Evolutionary conservation across 2,888 invertebrate genomes (phyloP), one percentile per base, ranked within the genome.

Genomic region (Listrodromus nycthemerus): DNA sequence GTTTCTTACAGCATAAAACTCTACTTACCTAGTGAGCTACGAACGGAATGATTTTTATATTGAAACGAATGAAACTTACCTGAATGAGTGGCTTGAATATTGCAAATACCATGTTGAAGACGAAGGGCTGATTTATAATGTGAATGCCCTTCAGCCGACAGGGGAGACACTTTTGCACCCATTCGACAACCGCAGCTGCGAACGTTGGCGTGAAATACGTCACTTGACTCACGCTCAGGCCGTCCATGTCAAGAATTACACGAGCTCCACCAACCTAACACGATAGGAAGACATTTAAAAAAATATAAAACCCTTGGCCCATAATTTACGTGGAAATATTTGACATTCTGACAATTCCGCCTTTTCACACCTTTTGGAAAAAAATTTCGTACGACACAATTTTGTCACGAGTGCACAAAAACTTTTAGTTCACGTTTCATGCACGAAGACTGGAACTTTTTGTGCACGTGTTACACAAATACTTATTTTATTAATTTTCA

Each of bases 21-120:
- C 13, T 41, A n/a, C 13, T 41, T 41, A 41, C 2, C 41, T 3
- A 5, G 2, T 41, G 41, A 41, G 41, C 41, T 3, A 13, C 13
- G 10, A 41, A 41, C 41, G 0, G 13, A 41, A 41, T 13, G 2
- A 41, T 41, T 13, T 41, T 41, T 41, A 13, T 13, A 13, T 13
- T 13, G 41, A 41, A 41, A 13, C 13, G 13, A 41, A 41, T 41
- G 10, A 61, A 33, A 81, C 69, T 33, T 86, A 93, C 93, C 83
- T 91, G 82, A 87, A 98, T 94, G 92, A 98, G 98, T 0, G 98
- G 98, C 92, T 97, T 98, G 93, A 98, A 97, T 77, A 98, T 95
- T 8, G 97, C 96, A 90, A 97, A 98, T 3, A 97, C 94, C 95
- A 98, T 96, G 91, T 97, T 97, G 94, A 98, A 98, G 83, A 98